Percentiles rank a stretch among this genome's conserved stretches.
Evolutionary conservation across 2,113 vertebrate species (phyloP).

Genomic region (Seriola aureovittata): DNA sequence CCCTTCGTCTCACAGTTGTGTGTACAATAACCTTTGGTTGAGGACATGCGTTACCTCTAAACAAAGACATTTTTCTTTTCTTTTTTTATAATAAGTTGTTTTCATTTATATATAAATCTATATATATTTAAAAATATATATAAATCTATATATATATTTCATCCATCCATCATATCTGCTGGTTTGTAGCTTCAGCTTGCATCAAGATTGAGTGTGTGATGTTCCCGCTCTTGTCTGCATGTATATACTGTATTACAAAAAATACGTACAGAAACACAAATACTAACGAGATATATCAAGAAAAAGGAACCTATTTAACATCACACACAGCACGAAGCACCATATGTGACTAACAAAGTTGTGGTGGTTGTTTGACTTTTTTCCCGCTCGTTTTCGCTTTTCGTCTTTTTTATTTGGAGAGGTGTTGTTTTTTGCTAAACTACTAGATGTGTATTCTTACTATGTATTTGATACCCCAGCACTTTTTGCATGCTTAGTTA

Average conservation of each 20-base stretch:
- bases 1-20: slow-evolving; percentile 36
- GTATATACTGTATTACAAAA: slow-evolving; percentile 78
- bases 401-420: slow-evolving; percentile 63
- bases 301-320: slow-evolving; percentile 71
- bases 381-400: slow-evolving; percentile 26
- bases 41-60: slow-evolving; percentile 31
- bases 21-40: slow-evolving; percentile 39
- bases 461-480: slow-evolving; percentile 83
- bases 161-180: slow-evolving; percentile 67
- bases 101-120: slow-evolving; percentile 27
- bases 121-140: slow-evolving; percentile 4
- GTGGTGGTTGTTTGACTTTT: slow-evolving; percentile 67
- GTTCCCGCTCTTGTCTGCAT: slow-evolving; percentile 77
- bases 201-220: slow-evolving; percentile 72
- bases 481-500: slow-evolving; percentile 84
- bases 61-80: slow-evolving; percentile 24
- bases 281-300: slow-evolving; percentile 73
- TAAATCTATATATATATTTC: slow-evolving; percentile 20
- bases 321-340: slow-evolving; percentile 73
- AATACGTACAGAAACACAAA: slow-evolving; percentile 69
- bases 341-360: slow-evolving; percentile 78
- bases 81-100: slow-evolving; percentile 53
- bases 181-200: slow-evolving; percentile 62
- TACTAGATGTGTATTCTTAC: slow-evolving; percentile 83
- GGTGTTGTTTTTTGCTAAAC: slow-evolving; percentile 76